Percentiles rank a stretch among this genome's conserved stretches.
These are phyloP conservation scores for Bembecia ichneumoniformis DNA, from an alignment of 2,888 invertebrate species.

Conservation along the genomic window DNA sequence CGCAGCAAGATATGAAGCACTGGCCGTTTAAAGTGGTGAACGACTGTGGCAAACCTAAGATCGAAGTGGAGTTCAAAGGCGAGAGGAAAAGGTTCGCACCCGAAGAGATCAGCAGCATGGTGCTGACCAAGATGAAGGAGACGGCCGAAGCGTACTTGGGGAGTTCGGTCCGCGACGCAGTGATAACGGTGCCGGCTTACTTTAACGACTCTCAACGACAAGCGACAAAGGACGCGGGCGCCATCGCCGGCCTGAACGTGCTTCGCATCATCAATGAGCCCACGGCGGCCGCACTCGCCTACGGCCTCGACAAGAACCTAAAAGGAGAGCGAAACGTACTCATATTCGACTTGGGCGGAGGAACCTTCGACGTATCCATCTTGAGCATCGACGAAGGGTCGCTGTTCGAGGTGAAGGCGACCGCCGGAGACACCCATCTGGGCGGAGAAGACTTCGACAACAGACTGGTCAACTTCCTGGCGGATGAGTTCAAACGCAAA, in stretches of 20 bases:
- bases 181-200: constrained; percentile 83
- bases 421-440: constrained; percentile 84
- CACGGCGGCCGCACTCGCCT: constrained; percentile 77
- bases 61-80: constrained; percentile 73
- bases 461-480: constrained; percentile 72
- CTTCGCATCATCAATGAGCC: constrained; percentile 84
- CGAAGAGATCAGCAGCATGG: constrained; percentile 77
- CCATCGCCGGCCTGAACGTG: constrained; percentile 78
- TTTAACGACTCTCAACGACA: constrained; percentile 76
- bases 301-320: constrained; percentile 75
- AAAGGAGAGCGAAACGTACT: constrained; percentile 67
- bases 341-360: constrained; percentile 70
- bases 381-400: constrained; percentile 81
- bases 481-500: constrained; percentile 77
- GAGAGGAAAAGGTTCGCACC: constrained; percentile 72
- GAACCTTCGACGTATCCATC: constrained; percentile 83
- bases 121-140: constrained; percentile 77
- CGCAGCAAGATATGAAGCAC: constrained; percentile 80
- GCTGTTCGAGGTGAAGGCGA: constrained; percentile 80
- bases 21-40: constrained; percentile 81
- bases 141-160: constrained; percentile 78
- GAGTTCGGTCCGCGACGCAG: constrained; percentile 73
- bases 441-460: constrained; percentile 78
- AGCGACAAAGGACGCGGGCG: constrained; percentile 82
- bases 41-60: constrained; percentile 74